These are phyloP conservation scores for Muscidifurax raptorellus DNA, from an alignment of 1,140 invertebrate genomes.

Conservation along the genomic window DNA sequence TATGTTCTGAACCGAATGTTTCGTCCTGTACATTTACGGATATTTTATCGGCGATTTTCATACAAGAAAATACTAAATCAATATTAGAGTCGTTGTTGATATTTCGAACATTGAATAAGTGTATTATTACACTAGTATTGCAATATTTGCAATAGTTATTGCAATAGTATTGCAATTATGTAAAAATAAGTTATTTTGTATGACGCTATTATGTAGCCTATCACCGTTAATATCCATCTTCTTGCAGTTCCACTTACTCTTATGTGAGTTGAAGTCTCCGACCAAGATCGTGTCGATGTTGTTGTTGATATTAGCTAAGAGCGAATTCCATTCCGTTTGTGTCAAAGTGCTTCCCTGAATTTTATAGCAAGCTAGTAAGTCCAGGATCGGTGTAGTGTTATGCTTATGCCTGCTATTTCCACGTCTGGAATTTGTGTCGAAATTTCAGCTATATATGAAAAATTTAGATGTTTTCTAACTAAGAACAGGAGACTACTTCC, in stretches of 20 bases:
- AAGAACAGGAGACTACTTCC: neutral
- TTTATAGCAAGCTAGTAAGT: neutral
- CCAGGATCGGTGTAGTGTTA: neutral
- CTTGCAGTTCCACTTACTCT: neutral
- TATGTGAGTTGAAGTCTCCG: neutral
- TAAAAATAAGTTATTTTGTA: neutral
- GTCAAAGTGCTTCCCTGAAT: neutral
- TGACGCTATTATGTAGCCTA: neutral
- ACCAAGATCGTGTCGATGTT: neutral
- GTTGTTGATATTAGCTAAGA: neutral
- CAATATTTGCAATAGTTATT: no score
- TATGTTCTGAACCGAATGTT: slow-evolving; percentile 62
- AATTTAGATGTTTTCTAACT: neutral
- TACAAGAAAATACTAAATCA: slow-evolving; percentile 51
- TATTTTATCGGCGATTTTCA: slow-evolving; percentile 55
- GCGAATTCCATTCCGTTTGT: neutral
- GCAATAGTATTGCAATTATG: neutral
- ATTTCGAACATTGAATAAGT: neutral
- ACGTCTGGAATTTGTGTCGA: neutral
- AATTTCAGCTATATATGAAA: neutral
- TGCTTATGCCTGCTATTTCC: neutral
- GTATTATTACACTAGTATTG: neutral
- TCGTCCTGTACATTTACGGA: slow-evolving; percentile 59
- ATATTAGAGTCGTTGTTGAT: neutral
- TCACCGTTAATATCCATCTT: neutral